Percentiles rank a stretch among this genome's conserved stretches.
phyloP scores from a whole-genome alignment of 2,797 vertebrate genomes.

The Rhincodon typus region DNA sequence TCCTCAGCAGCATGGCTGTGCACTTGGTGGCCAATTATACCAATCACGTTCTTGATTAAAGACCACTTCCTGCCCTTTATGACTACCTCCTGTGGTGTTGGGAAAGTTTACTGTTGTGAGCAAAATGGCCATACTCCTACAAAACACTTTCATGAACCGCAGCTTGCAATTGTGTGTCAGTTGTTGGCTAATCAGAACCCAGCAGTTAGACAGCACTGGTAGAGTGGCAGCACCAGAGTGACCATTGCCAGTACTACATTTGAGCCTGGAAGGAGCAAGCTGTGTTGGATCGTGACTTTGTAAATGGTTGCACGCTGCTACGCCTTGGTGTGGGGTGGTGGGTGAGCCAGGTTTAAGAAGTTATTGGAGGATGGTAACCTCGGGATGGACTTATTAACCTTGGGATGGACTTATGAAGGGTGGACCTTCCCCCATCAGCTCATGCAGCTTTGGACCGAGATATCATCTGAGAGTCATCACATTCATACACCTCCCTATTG shows the following conservation, averaged over 20 bases:
- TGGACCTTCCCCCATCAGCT: no score
- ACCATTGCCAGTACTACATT: background rate
- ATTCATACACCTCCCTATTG: no score
- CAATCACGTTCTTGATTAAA: background rate
- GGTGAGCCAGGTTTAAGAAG: background rate
- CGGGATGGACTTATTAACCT: background rate
- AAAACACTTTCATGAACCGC: background rate
- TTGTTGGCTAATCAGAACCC: background rate
- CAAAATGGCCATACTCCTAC: background rate
- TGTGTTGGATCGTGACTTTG: background rate
- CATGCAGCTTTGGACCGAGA: no score
- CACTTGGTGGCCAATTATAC: background rate
- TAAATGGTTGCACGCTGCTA: background rate
- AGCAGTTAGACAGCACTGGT: background rate
- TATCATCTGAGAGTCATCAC: no score
- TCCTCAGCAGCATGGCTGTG: background rate
- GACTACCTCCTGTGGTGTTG: background rate
- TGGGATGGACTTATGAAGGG: no score
- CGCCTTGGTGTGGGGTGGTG: background rate
- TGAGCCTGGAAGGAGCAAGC: background rate
- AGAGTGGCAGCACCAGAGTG: background rate
- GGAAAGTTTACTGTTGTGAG: background rate
- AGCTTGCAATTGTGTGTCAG: background rate
- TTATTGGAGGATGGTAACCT: background rate
- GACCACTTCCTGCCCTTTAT: background rate